Conservation (phyloP, 2,797 vertebrate genomes). For the Anguilla pacifica region DNA sequence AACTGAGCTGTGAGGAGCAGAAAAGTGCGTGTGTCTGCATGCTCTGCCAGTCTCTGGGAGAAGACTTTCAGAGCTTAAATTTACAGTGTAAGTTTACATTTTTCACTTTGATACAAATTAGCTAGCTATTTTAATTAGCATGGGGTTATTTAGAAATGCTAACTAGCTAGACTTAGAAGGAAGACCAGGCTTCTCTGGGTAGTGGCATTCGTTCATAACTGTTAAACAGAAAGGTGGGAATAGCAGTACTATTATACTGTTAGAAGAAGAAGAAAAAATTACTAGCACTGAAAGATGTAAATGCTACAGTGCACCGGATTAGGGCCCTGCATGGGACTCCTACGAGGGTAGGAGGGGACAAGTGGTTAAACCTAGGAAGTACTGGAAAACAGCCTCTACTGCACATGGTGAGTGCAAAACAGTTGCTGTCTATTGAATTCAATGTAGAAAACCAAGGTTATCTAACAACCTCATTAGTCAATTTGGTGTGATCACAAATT, state of each 20-base stretch:
- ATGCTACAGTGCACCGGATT: not conserved
- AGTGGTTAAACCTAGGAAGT: too few species aligned
- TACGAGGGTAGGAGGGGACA: too few species aligned
- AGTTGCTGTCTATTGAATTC: too few species aligned
- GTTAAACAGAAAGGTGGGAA: not conserved
- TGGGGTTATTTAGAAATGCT: not conserved
- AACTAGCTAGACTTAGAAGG: not conserved
- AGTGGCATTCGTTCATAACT: not conserved
- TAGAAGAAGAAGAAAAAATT: not conserved
- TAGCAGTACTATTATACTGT: not conserved
- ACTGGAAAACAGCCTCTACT: too few species aligned
- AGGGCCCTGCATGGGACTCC: too few species aligned
- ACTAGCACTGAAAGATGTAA: not conserved
- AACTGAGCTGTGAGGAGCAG: too few species aligned
- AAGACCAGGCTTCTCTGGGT: not conserved
- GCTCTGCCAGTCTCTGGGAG: not conserved
- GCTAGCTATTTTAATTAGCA: not conserved
- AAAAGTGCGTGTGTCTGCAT: not conserved
- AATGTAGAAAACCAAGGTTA: too few species aligned
- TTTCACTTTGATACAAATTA: not conserved
- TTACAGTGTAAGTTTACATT: not conserved
- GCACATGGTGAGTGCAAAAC: too few species aligned
- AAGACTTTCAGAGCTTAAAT: not conserved
- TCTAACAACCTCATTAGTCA: too few species aligned
- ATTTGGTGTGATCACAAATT: too few species aligned